Conservation (phyloP, 2,888 invertebrate genomes). For the Phyllotreta cruciferae region DNA sequence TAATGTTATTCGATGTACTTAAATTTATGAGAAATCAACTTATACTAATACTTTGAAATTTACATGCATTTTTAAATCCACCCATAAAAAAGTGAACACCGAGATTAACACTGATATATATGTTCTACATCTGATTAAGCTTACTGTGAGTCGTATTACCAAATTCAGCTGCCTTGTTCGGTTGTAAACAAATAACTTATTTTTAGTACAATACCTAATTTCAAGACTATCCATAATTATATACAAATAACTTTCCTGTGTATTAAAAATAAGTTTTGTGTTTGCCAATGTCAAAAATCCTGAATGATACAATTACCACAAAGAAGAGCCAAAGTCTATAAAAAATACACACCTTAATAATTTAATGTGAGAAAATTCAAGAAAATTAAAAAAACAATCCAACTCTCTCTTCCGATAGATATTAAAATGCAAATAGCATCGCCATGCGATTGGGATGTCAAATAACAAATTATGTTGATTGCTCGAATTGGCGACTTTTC, state of each 20-base stretch:
- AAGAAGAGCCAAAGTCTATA: conserved; percentile 18
- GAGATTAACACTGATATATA: conserved; percentile 31
- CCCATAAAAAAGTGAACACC: conserved; percentile 32
- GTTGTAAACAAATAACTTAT: conserved; percentile 26
- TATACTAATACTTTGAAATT: conserved; percentile 30
- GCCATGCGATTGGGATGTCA: too few species aligned
- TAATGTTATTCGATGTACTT: conserved; percentile 25
- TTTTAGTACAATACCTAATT: conserved; percentile 29
- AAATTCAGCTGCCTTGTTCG: conserved; percentile 26
- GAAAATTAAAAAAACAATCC: conserved; percentile 14
- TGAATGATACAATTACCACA: conserved; percentile 18
- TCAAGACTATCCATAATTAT: conserved; percentile 31
- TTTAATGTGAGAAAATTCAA: conserved; percentile 26
- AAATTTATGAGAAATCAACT: conserved; percentile 25
- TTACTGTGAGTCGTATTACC: conserved; percentile 21
- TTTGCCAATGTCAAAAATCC: conserved; percentile 20
- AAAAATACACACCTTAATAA: conserved; percentile 20
- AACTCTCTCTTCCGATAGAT: conserved; percentile 2
- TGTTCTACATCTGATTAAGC: conserved; percentile 29
- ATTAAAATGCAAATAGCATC: conserved; percentile 10
- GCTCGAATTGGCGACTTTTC: too few species aligned
- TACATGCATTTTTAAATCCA: conserved; percentile 29
- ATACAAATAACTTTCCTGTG: conserved; percentile 28
- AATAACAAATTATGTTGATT: too few species aligned
- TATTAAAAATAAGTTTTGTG: conserved; percentile 31